Percentiles rank a stretch among this genome's conserved stretches.
phyloP scores from a whole-genome alignment of 1,140 invertebrate species.

The Campoletis sonorensis region DNA sequence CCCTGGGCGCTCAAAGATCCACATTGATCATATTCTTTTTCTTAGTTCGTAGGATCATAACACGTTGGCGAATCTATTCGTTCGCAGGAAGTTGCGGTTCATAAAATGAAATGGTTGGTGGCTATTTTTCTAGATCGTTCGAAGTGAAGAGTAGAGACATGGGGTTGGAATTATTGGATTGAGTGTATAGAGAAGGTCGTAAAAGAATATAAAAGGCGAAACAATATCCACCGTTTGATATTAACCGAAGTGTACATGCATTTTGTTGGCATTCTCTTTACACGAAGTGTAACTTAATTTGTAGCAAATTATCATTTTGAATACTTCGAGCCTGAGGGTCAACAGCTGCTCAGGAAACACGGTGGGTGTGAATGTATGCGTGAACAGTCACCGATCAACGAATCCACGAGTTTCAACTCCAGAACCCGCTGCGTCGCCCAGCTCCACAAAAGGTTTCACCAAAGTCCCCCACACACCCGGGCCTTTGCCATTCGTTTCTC shows the following conservation, averaged over 20 bases:
- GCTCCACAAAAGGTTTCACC: no score
- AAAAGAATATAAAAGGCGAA: not conserved
- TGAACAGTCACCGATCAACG: conserved; percentile 8
- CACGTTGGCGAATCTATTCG: not conserved
- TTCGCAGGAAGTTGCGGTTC: conserved; percentile 1
- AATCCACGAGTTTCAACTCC: not conserved
- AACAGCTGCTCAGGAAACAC: conserved; percentile 20
- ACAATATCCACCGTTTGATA: not conserved
- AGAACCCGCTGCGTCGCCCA: not conserved
- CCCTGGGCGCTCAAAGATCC: not conserved
- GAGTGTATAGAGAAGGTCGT: not conserved
- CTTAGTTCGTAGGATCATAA: no score
- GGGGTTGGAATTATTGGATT: no score
- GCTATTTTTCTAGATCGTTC: no score
- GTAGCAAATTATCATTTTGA: not conserved
- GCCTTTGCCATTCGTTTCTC: conserved; percentile 30
- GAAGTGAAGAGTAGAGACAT: no score
- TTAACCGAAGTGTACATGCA: no score
- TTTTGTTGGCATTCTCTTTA: no score
- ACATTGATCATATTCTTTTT: no score
- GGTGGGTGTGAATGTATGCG: conserved; percentile 27
- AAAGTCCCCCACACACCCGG: not conserved
- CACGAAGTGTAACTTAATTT: not conserved
- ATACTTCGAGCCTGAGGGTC: not conserved
- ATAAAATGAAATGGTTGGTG: not conserved